phyloP scores from a whole-genome alignment of 2,888 invertebrate species.

The Cheilosia vernalis region DNA sequence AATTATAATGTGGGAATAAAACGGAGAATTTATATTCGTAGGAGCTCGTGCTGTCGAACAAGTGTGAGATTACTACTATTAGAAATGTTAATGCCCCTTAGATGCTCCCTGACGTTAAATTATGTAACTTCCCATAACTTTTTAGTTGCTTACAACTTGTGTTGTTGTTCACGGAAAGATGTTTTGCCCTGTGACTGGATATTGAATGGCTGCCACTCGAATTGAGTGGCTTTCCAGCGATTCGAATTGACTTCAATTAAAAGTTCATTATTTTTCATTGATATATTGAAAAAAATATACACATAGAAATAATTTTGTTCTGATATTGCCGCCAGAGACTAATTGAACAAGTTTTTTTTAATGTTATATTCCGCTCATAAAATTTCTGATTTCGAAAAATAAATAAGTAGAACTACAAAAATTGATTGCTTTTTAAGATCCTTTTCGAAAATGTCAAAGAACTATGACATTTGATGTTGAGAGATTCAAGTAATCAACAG shows the following conservation, averaged over 20 bases:
- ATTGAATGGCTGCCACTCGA: background rate
- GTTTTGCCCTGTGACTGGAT: background rate
- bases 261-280: conserved; percentile 19
- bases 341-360: background rate
- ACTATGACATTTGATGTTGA: too few species aligned
- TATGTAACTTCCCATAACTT: background rate
- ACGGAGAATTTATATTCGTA: background rate
- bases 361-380: too few species aligned
- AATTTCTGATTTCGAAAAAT: too few species aligned
- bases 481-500: too few species aligned
- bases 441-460: too few species aligned
- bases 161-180: background rate
- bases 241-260: conserved; percentile 45
- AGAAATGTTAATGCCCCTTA: background rate
- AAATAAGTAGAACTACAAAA: too few species aligned
- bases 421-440: too few species aligned
- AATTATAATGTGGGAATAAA: background rate
- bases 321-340: conserved; percentile 10
- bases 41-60: background rate
- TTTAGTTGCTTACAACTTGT: background rate
- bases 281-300: conserved; percentile 4
- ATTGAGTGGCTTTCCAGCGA: background rate
- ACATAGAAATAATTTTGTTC: background rate
- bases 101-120: background rate
- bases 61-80: background rate